Base-by-base conservation (phyloP, 2,797 vertebrate species). In the Alectoris magna region DNA sequence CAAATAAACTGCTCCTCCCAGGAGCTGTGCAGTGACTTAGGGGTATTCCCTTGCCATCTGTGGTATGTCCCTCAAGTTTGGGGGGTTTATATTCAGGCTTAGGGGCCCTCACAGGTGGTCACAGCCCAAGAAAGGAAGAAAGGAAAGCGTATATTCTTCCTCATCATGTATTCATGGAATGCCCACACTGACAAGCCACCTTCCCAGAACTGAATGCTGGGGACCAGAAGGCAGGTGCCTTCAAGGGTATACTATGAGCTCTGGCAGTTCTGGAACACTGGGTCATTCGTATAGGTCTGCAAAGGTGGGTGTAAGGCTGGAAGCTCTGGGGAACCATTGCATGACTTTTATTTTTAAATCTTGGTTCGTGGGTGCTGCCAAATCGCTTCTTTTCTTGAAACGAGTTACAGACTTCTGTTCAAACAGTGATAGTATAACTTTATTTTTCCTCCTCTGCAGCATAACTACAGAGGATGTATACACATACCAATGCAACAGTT, bases 191-290 rank as follows among this genome's bases (percentile, higher is more conserved):
- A 17, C 66, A 71, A 66, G 39, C 7, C 62, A 38, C 34, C 8
- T 0, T 2, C 4, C 2, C 4, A 15, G n/a, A 67, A 72, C 36
- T 14, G 16, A 36, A 48, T 0, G 2, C 7, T 34, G 18, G 22
- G 8, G 38, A 44, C 1, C 31, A 79, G 39, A 67, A 55, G 43
- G 41, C 10, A 9, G 12, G 19, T n/a, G 23, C 12, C 16, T 58
- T 60, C 0, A 0, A 22, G 4, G 7, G 10, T 1, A 17, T 1
- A 17, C 9, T 41, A 0, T 9, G 14, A 26, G 18, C 6, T 36
- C 44, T 71, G n/a, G 7, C 26, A 2, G 1, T 8, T 70, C 27
- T 63, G 48, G 76, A 82, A 71, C 18, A 79, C 34, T 22, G 29
- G 13, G 13, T 29, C 14, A 64, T 51, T 59, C 44, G 44, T 15